Conservation (phyloP, 1,140 invertebrate species). For the Drosophila gunungcola region DNA sequence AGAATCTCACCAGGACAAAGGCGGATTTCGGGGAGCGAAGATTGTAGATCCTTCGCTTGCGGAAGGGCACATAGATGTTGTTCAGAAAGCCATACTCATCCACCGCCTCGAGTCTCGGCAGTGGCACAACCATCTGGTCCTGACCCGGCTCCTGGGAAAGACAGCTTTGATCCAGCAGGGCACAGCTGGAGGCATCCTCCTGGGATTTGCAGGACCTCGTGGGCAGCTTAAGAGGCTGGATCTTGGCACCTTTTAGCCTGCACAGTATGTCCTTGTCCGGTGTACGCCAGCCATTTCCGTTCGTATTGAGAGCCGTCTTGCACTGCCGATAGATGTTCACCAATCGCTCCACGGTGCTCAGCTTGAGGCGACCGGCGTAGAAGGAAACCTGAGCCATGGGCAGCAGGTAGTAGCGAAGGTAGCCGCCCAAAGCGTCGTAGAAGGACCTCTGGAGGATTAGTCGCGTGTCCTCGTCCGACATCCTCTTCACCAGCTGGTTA, state of each 20-base stretch:
- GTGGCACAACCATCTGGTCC: conserved; percentile 67
- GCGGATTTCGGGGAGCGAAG: conserved; percentile 57
- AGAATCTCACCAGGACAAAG: conserved; percentile 71
- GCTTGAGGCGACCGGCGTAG: conserved; percentile 72
- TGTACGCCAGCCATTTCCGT: conserved; percentile 75
- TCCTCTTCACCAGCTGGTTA: conserved; percentile 61
- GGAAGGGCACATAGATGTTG: conserved; percentile 78
- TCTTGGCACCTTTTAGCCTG: conserved; percentile 22
- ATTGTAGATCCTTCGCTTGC: conserved; percentile 70
- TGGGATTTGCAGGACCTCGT: conserved; percentile 7
- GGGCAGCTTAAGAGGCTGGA: conserved; percentile 44
- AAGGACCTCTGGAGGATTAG: conserved; percentile 60
- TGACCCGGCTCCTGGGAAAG: conserved; percentile 17
- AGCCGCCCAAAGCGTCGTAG: conserved; percentile 79
- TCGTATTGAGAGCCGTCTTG: conserved; percentile 69
- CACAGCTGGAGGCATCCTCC: conserved; percentile 56
- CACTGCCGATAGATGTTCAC: conserved; percentile 60
- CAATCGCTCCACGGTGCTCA: conserved; percentile 59
- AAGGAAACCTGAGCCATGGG: conserved; percentile 75
- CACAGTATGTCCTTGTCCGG: conserved; percentile 49
- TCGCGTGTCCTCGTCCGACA: conserved; percentile 39
- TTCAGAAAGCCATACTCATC: conserved; percentile 56
- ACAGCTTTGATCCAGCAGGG: conserved; percentile 48
- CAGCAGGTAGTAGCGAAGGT: conserved; percentile 67
- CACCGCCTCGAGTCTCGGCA: conserved; percentile 66